Evolutionary conservation across 1,140 invertebrate genomes (phyloP), one percentile per base, ranked within the genome.

Genomic region (Brachionus rubens): DNA sequence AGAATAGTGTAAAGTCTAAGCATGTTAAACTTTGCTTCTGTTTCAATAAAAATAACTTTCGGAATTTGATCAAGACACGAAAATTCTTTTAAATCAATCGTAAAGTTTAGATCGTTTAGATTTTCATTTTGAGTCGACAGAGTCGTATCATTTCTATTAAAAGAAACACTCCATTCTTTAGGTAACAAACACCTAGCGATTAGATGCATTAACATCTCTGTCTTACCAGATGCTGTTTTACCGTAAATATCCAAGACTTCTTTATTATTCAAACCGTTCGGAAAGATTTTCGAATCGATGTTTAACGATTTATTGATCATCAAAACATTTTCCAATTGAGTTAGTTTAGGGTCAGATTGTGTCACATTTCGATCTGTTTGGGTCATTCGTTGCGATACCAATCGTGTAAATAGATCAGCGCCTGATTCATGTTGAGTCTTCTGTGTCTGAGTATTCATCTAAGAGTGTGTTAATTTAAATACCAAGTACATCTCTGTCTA

Each of bases 401-500:
- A 43, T 24, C 59, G 21, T 3, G 59, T 26, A 19, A 65, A 65
- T 9, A 65, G 59, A 43, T 65, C 59, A 43, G 59, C 59, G 43
- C 59, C 59, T 24, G 59, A 65, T 65, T 65, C 59, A 14, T 65
- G 40, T 26, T 65, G 59, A 24, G 19, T 65, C 14, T 9, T 10
- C 40, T 65, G 59, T 24, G 1, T 65, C n/a, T 41, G 59, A 65
- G 16, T 65, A 28, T 43, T 65, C 59, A 65, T 65, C 59, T 65
- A 43, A 14, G 43, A 19, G 2, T 24, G 1, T 16, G 9, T 65
- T 41, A 65, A 19, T 24, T 62, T 62, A 26, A 36, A 54, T 26
- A n/a, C 2, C 24, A 41, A 14, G 30, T 43, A 65, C 2, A 21
- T 43, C 40, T 19, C 6, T 9, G 10, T 9, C 7, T 3, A 43